Base-by-base conservation (phyloP, 2,113 vertebrate genomes). In the Mesoclemmys tuberculata region DNA sequence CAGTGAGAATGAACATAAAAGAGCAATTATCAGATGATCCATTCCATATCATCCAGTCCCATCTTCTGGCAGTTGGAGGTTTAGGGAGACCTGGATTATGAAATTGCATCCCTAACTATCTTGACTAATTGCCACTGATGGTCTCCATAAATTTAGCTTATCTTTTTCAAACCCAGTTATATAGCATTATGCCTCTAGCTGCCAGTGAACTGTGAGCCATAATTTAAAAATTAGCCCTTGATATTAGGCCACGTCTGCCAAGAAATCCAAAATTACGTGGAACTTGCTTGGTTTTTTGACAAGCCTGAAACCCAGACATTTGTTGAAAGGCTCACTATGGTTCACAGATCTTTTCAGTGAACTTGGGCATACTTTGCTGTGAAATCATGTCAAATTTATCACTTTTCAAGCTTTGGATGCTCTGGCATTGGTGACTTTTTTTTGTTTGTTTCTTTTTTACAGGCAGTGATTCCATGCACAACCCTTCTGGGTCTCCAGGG, bases 401-500 rank as follows among this genome's bases (percentile, higher is more conserved):
- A 56, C 35, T 88, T 88, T 52, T 2, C 24, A 83, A 68, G 41
- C 10, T 85, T 41, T 84, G 5, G 26, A 81, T 91, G n/a, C 11
- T 54, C 82, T 88, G 10, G 4, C 46, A 78, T 2, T 51, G 71
- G 10, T 74, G 21, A 48, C 71, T 11, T 11, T 21, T 2, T 77
- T 90, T 82, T 52, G 4, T 52, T 13, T 14, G 18, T 16, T 14
- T 48, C 48, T 54, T 16, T 88, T 2, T 49, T 18, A 7, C 38
- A 38, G 80, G 27, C 0, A 0, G 3, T 89, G 2, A 5, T 86
- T 16, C 35, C 83, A 16, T 24, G 58, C 24, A 2, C 11, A 61
- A 85, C 21, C 49, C 6, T 27, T 71, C 9, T 56, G 49, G 2
- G 3, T 91, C 29, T 83, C 44, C 68, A 11, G 10, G 35, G 49